phyloP scores from a whole-genome alignment of 2,797 vertebrate species.

The Tadarida brasiliensis region DNA sequence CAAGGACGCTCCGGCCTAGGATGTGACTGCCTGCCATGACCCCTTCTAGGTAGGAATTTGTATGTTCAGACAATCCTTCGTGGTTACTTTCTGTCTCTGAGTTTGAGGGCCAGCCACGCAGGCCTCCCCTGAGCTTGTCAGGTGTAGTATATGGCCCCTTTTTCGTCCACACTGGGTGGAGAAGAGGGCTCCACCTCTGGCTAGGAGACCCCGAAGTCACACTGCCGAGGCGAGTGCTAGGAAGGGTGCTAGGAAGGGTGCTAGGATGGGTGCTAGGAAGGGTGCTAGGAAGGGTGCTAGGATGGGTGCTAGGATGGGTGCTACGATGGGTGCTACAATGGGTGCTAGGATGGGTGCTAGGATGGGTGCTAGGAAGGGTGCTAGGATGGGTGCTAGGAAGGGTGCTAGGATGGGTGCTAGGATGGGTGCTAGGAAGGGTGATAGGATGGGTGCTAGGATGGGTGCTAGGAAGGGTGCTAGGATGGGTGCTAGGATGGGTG shows the following conservation, averaged over 20 bases:
- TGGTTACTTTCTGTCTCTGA: not conserved
- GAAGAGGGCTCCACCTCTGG: no score
- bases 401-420: not conserved
- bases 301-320: not conserved
- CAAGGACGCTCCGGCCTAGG: not conserved
- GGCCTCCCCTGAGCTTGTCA: not conserved
- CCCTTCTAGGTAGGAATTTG: not conserved
- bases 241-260: no score
- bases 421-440: no score
- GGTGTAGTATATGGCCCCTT: not conserved
- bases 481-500: not conserved
- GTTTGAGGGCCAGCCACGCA: not conserved
- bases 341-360: not conserved
- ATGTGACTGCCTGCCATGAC: not conserved
- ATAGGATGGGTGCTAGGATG: not conserved
- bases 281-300: no score
- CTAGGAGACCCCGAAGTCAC: accelerated
- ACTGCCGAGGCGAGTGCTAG: accelerated
- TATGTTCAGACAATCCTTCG: not conserved
- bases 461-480: not conserved
- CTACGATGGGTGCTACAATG: no score
- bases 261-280: not conserved
- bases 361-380: not conserved
- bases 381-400: not conserved
- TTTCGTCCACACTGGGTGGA: not conserved